Percentiles rank a stretch among this genome's conserved stretches.
phyloP scores from a whole-genome alignment of 2,888 invertebrate genomes.

The Anthrax anthrax region DNA sequence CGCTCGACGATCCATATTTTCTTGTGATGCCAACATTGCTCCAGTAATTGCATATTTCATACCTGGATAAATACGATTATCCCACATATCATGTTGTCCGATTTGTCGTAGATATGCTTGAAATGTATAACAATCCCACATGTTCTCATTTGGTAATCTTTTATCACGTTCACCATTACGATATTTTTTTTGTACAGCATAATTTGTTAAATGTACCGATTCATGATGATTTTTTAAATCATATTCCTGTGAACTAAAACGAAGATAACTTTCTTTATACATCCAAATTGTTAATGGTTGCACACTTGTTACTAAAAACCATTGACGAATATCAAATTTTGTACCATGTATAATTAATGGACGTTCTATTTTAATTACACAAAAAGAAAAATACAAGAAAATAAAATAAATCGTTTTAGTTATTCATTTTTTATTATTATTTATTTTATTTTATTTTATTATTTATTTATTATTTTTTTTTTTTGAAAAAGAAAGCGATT shows the following conservation, averaged over 20 bases:
- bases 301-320: slow-evolving; percentile 85
- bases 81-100: slow-evolving; percentile 67
- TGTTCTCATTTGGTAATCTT: slow-evolving; percentile 74
- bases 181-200: slow-evolving; percentile 84
- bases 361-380: no score
- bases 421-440: no score
- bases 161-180: slow-evolving; percentile 57
- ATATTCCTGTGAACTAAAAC: slow-evolving; percentile 85
- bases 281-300: slow-evolving; percentile 86
- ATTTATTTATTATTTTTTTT: no score
- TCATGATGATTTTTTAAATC: slow-evolving; percentile 78
- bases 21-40: slow-evolving; percentile 75
- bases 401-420: no score
- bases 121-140: slow-evolving; percentile 86
- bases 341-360: slow-evolving; percentile 79
- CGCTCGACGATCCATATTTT: slow-evolving; percentile 58
- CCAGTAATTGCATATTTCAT: slow-evolving; percentile 64
- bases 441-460: no score
- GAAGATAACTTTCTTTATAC: slow-evolving; percentile 81
- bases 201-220: slow-evolving; percentile 84
- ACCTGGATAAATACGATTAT: slow-evolving; percentile 73
- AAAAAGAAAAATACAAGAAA: slow-evolving; percentile 5
- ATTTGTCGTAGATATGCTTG: slow-evolving; percentile 49
- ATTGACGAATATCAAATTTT: slow-evolving; percentile 90
- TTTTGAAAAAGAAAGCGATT: no score